Percentiles rank a stretch among this genome's conserved stretches.
These are phyloP conservation scores for Biston stratarius DNA, from an alignment of 2,888 invertebrate genomes.

Conservation along the genomic window DNA sequence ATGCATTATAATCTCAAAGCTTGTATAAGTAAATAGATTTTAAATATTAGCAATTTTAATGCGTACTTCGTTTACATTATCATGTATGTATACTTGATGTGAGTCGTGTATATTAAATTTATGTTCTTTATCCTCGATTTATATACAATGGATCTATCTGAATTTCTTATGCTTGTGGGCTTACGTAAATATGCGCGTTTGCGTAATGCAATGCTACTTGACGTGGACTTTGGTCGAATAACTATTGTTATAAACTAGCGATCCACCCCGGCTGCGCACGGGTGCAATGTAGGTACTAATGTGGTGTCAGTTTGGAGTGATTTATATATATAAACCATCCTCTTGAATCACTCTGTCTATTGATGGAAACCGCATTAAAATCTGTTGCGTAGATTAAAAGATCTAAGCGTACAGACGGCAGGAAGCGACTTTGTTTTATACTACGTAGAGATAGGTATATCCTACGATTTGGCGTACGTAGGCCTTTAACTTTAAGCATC, in stretches of 20 bases:
- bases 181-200: conserved; percentile 14
- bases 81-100: background rate
- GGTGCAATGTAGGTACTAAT: too few species aligned
- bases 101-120: conserved; percentile 13
- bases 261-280: too few species aligned
- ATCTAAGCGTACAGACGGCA: too few species aligned
- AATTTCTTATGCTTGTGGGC: conserved; percentile 6
- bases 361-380: too few species aligned
- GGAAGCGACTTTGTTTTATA: too few species aligned
- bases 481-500: background rate
- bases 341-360: too few species aligned
- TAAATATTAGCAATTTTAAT: background rate
- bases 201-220: conserved; percentile 19
- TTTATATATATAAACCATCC: too few species aligned
- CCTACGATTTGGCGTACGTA: too few species aligned
- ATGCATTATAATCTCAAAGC: background rate
- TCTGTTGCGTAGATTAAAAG: too few species aligned
- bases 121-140: conserved; percentile 62
- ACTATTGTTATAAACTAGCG: too few species aligned
- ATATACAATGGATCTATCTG: conserved; percentile 18
- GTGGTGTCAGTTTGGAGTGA: too few species aligned
- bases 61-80: background rate
- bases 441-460: too few species aligned
- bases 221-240: conserved; percentile 18
- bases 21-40: background rate